Evolutionary conservation across 2,797 vertebrate species (phyloP).

Genomic region (Vespertilio murinus): DNA sequence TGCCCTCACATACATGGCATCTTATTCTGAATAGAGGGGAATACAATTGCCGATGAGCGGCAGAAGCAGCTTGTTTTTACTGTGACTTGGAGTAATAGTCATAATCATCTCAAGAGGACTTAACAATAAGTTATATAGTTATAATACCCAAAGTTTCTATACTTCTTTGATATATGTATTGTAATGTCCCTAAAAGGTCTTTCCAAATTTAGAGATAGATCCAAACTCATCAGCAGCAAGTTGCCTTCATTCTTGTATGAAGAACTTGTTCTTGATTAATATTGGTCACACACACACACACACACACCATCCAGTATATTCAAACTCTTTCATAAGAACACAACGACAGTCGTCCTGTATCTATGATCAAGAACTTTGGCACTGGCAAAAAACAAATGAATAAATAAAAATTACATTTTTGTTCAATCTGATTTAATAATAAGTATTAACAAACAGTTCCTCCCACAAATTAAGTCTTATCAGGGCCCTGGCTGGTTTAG

Average conservation of each 20-base stretch:
- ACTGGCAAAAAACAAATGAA: not conserved
- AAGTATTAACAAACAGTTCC: conserved; percentile 23
- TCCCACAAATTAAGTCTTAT: conserved; percentile 55
- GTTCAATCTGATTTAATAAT: conserved; percentile 46
- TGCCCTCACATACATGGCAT: not conserved
- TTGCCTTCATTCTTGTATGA: not conserved
- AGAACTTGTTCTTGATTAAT: not conserved
- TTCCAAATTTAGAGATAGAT: not conserved
- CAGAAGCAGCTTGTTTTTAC: not conserved
- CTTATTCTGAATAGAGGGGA: not conserved
- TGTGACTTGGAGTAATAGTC: not conserved
- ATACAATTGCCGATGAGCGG: not conserved
- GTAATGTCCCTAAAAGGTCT: not conserved
- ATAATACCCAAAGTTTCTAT: not conserved
- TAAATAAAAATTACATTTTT: not conserved
- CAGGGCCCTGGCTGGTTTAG: not conserved
- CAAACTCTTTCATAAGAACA: conserved; percentile 57
- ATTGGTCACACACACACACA: not conserved
- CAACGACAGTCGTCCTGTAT: conserved; percentile 12
- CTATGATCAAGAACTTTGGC: conserved; percentile 47
- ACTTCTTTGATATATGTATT: not conserved
- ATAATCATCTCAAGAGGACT: conserved; percentile 20
- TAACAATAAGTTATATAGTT: not conserved
- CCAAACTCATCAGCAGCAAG: not conserved
- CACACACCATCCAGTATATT: not conserved